phyloP scores from a whole-genome alignment of 1,140 invertebrate species.

The Dendrolimus kikuchii region DNA sequence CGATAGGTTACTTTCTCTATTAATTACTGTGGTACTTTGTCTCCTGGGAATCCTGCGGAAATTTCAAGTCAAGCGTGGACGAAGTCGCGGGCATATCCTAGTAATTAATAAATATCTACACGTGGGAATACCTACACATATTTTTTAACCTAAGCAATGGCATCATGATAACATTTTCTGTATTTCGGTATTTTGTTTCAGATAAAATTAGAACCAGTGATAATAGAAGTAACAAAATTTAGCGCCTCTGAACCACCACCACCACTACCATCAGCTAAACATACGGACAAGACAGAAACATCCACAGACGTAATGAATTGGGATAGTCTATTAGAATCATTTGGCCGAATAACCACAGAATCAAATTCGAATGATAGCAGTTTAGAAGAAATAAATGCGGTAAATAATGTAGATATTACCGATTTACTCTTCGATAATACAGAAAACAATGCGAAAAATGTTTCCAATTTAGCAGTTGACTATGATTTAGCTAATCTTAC shows the following conservation, averaged over 20 bases:
- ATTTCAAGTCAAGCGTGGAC: no score
- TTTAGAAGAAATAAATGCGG: constrained; percentile 45
- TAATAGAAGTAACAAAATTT: constrained; percentile 20
- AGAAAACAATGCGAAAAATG: constrained; percentile 34
- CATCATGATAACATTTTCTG: not conserved
- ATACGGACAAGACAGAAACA: constrained; percentile 10
- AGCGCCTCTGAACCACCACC: not conserved
- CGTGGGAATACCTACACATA: no score
- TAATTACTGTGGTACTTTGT: no score
- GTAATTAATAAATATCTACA: no score
- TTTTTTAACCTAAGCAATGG: no score
- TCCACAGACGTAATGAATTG: constrained; percentile 50
- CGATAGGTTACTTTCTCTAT: no score
- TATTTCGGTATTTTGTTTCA: constrained; percentile 20
- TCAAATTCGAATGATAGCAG: constrained; percentile 58
- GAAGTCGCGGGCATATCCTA: no score
- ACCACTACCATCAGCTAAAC: constrained; percentile 1
- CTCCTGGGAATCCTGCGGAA: no score
- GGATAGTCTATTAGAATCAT: constrained; percentile 60
- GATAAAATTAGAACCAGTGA: constrained; percentile 34
- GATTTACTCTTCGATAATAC: constrained; percentile 54
- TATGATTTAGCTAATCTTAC: constrained; percentile 46
- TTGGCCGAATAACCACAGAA: constrained; percentile 61
- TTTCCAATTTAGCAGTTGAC: constrained; percentile 32
- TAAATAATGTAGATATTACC: constrained; percentile 55